Conservation (phyloP, 1,140 invertebrate genomes). For the Plectrocnemia conspersa region DNA sequence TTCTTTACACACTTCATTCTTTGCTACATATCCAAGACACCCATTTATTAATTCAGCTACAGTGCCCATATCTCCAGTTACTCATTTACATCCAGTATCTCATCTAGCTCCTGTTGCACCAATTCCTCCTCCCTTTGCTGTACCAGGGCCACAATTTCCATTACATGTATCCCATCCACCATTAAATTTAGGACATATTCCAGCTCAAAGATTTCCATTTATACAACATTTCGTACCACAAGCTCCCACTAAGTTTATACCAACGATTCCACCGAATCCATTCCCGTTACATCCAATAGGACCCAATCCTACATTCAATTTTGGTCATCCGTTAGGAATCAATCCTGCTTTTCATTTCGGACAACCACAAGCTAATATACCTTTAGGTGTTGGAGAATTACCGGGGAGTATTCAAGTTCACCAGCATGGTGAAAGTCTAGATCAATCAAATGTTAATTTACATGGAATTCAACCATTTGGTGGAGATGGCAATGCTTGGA, state of each 20-base stretch:
- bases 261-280: not conserved
- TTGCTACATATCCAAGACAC: constrained; percentile 46
- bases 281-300: not conserved
- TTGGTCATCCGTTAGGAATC: not conserved
- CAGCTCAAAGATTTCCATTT: constrained; percentile 1
- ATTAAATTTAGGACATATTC: not conserved
- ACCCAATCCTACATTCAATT: not conserved
- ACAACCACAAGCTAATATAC: constrained; percentile 9
- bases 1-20: constrained; percentile 45
- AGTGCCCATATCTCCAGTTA: constrained; percentile 1
- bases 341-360: constrained; percentile 1
- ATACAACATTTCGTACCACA: not conserved
- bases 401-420: constrained; percentile 8
- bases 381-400: constrained; percentile 12
- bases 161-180: constrained; percentile 6
- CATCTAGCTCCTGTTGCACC: constrained; percentile 22
- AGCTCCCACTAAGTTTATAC: not conserved
- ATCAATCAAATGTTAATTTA: constrained; percentile 6
- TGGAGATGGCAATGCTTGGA: constrained; percentile 27
- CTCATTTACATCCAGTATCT: constrained; percentile 24
- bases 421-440: constrained; percentile 7
- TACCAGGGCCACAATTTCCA: constrained; percentile 11
- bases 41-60: constrained; percentile 44
- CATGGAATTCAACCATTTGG: constrained; percentile 10
- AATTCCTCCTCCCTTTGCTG: not conserved